Conservation (phyloP, 2,888 invertebrate species). For the Ophioninae sp. region DNA sequence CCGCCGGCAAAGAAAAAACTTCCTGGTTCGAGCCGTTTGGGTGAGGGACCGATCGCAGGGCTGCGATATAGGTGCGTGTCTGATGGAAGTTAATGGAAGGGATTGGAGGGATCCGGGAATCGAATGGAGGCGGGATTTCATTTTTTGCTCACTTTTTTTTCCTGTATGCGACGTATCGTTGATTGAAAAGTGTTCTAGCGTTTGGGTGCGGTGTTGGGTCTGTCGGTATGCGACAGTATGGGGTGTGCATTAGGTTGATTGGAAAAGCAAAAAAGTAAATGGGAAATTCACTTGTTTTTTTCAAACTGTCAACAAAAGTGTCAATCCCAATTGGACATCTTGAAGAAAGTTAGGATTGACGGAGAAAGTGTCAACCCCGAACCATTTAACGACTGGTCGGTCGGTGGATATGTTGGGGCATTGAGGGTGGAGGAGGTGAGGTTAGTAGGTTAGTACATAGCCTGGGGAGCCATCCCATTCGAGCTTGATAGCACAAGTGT, state of each 20-base stretch:
- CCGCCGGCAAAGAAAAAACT: background rate
- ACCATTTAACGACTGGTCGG: background rate
- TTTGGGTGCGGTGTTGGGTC: slow-evolving; percentile 5
- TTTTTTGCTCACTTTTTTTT: slow-evolving; percentile 8
- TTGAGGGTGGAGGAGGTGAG: background rate
- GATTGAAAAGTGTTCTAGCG: slow-evolving; percentile 53
- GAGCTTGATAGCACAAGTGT: background rate
- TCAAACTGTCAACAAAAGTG: background rate
- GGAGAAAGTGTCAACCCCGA: background rate
- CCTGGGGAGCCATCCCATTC: background rate
- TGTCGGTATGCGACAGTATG: background rate
- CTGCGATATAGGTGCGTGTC: background rate
- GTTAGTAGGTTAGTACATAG: background rate
- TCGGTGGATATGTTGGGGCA: background rate
- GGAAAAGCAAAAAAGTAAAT: too few relatives aligned
- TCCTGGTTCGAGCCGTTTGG: background rate
- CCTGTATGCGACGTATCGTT: slow-evolving; percentile 42
- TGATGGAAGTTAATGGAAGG: slow-evolving; percentile 53
- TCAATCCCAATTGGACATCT: background rate
- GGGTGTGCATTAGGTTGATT: background rate
- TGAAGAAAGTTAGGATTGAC: background rate
- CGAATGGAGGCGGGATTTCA: slow-evolving; percentile 2
- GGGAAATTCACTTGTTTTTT: background rate
- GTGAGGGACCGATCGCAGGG: background rate
- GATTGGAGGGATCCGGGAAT: slow-evolving; percentile 21